These are phyloP conservation scores for Leptura quadrifasciata DNA, from an alignment of 2,888 invertebrate species.

Conservation along the genomic window DNA sequence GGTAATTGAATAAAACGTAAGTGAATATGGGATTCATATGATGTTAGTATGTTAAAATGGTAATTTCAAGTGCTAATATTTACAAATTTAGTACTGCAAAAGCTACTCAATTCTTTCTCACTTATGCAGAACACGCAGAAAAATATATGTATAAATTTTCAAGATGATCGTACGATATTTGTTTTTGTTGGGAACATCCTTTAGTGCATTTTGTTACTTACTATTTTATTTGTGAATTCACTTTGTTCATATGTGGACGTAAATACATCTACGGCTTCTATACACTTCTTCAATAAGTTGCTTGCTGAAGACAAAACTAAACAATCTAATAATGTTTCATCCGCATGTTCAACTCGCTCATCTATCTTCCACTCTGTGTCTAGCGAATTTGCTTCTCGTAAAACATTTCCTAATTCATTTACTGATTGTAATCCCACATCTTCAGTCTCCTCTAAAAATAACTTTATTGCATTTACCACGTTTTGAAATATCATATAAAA, in stretches of 20 bases:
- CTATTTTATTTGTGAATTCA: slow-evolving; percentile 75
- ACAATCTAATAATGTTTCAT: slow-evolving; percentile 69
- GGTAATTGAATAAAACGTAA: no score
- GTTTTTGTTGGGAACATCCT: no score
- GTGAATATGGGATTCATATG: no score
- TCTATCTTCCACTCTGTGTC: slow-evolving; percentile 64
- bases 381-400: slow-evolving; percentile 64
- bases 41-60: no score
- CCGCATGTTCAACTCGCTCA: slow-evolving; percentile 66
- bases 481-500: no score
- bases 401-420: slow-evolving; percentile 63
- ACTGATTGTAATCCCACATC: slow-evolving; percentile 59
- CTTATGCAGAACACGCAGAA: no score
- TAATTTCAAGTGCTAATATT: no score
- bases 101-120: no score
- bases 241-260: slow-evolving; percentile 74
- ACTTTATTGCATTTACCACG: background rate
- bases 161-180: no score
- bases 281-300: slow-evolving; percentile 66
- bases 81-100: no score
- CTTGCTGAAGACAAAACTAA: slow-evolving; percentile 68
- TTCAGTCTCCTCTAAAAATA: slow-evolving; percentile 56
- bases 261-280: slow-evolving; percentile 69
- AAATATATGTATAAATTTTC: no score
- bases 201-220: no score